Percentiles rank a stretch among this genome's conserved stretches.
phyloP scores from a whole-genome alignment of 2,888 invertebrate species.

The Callyntrura guangdongensis region DNA sequence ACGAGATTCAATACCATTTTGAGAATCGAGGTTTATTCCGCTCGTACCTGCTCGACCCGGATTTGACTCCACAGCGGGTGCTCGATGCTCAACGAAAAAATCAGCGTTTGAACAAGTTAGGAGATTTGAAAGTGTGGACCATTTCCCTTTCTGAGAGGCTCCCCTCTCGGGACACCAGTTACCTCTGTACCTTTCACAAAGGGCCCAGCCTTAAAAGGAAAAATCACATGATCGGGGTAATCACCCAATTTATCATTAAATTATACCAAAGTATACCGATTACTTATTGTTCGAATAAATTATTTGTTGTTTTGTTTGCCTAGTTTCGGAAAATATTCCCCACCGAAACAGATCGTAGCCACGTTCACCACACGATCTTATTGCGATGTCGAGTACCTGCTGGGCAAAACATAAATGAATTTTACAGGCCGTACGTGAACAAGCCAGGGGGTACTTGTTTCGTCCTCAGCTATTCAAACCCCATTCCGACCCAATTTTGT shows the following conservation, averaged over 20 bases:
- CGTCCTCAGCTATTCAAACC: not conserved
- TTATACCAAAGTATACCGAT: not conserved
- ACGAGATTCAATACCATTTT: conserved; percentile 33
- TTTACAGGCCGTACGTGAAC: conserved; percentile 1
- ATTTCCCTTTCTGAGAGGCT: not conserved
- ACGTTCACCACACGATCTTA: conserved; percentile 23
- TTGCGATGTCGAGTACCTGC: conserved; percentile 19
- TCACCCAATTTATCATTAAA: too few species aligned
- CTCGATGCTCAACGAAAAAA: not conserved
- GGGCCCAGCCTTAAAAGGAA: not conserved
- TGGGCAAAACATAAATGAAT: not conserved
- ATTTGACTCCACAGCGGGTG: conserved; percentile 41
- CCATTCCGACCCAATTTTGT: conserved; percentile 57
- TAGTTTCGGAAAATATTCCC: conserved; percentile 1
- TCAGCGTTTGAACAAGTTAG: not conserved
- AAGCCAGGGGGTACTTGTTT: conserved; percentile 46
- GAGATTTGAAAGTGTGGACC: conserved; percentile 47
- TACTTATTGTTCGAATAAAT: not conserved
- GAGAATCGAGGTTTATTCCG: conserved; percentile 5
- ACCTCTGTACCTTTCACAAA: conserved; percentile 56
- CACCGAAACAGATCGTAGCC: not conserved
- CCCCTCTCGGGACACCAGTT: conserved; percentile 30
- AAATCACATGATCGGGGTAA: conserved; percentile 68
- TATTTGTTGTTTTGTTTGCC: not conserved
- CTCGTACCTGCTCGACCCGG: conserved; percentile 47